A percentile compares a stretch with the other conserved stretches of the same genome.
Conservation (phyloP, 2,888 invertebrate genomes). For the Tenthredo notha region DNA sequence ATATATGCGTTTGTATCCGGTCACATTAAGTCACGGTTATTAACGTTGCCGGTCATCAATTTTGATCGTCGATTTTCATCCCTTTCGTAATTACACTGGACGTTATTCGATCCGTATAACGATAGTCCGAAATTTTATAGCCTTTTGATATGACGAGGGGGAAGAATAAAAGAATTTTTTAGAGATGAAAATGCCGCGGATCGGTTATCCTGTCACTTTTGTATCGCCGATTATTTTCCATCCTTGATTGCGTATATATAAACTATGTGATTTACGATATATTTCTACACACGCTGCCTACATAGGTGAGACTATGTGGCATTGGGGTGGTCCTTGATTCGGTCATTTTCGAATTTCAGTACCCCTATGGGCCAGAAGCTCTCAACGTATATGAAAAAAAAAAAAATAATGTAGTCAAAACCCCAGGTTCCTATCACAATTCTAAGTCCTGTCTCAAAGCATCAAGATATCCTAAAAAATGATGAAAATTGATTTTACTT, state of each 20-base stretch:
- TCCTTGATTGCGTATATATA: not conserved
- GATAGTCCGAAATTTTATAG: slow-evolving; percentile 13
- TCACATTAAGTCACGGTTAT: not conserved
- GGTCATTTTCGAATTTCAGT: no score
- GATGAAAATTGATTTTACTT: no score
- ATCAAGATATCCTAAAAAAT: no score
- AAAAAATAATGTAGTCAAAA: no score
- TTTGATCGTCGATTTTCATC: not conserved
- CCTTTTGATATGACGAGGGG: not conserved
- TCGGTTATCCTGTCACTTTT: not conserved
- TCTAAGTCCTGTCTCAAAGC: no score
- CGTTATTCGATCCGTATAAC: slow-evolving; percentile 5
- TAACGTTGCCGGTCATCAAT: slow-evolving; percentile 1
- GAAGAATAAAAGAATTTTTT: not conserved
- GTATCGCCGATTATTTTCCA: slow-evolving; percentile 20
- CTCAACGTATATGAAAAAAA: no score
- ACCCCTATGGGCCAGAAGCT: no score
- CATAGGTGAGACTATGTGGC: not conserved
- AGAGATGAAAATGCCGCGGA: not conserved
- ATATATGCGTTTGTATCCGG: not conserved
- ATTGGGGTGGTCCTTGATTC: no score
- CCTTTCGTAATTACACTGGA: not conserved
- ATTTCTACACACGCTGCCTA: not conserved
- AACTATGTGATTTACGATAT: not conserved
- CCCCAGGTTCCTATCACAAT: no score